phyloP scores from a whole-genome alignment of 2,888 invertebrate species.

The Cheilosia urbana region DNA sequence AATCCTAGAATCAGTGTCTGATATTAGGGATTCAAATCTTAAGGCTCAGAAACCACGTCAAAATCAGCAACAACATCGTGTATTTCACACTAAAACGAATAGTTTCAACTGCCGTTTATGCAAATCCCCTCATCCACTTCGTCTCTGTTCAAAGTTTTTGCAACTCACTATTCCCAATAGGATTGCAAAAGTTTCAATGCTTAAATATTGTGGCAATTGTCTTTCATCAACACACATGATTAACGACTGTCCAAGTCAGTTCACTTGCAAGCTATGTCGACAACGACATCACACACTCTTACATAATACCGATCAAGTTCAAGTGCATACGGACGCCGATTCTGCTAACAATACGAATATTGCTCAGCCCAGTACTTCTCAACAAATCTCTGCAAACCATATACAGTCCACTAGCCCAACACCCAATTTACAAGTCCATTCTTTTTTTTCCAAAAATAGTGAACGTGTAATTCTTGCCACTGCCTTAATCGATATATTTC shows the following conservation, averaged over 20 bases:
- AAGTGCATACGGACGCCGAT: neutral
- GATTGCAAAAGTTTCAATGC: neutral
- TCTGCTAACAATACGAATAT: neutral
- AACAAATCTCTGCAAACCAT: neutral
- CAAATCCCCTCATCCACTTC: neutral
- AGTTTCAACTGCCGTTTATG: neutral
- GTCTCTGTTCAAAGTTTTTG: no score
- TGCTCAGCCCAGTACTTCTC: neutral
- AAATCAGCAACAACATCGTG: neutral
- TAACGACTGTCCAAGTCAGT: neutral
- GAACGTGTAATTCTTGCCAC: conserved; percentile 2
- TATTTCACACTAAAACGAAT: neutral
- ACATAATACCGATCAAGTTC: neutral
- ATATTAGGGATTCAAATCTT: neutral
- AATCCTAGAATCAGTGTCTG: neutral
- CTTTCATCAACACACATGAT: neutral
- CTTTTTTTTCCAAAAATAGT: conserved; percentile 1
- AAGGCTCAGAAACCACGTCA: neutral
- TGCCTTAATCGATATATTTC: conserved; percentile 1
- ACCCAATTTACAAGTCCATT: neutral
- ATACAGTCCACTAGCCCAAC: neutral
- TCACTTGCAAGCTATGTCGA: neutral
- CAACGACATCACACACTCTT: conserved; percentile 6
- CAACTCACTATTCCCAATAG: neutral
- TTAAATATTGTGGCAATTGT: neutral